Evolutionary conservation across 2,888 invertebrate genomes (phyloP).

Genomic region (Gastrophysa polygoni): DNA sequence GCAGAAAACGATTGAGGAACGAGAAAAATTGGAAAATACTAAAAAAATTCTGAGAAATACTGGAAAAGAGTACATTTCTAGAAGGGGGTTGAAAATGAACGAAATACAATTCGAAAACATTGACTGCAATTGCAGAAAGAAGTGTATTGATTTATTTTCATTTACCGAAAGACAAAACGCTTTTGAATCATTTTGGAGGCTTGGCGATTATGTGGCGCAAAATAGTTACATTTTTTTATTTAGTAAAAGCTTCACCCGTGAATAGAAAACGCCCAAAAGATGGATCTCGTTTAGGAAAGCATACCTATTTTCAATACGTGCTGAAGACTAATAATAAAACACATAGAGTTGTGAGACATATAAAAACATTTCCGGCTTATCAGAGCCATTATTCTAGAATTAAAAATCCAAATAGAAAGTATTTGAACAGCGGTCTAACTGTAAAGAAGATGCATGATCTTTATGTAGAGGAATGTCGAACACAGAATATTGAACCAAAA

Average conservation of each 20-base stretch:
- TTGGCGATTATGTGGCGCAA: constrained; percentile 34
- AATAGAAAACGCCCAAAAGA: constrained; percentile 37
- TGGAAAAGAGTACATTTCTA: constrained; percentile 8
- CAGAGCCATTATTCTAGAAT: constrained; percentile 41
- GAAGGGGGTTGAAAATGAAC: background rate
- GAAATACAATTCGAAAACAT: constrained; percentile 22
- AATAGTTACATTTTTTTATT: constrained; percentile 37
- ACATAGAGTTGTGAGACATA: constrained; percentile 35
- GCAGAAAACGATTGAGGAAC: constrained; percentile 1
- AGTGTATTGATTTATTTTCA: constrained; percentile 26
- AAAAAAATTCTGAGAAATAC: constrained; percentile 2
- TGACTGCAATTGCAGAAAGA: constrained; percentile 34
- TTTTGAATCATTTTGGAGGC: constrained; percentile 33
- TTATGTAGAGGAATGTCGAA: background rate
- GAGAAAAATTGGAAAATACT: constrained; percentile 6
- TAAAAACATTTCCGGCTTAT: constrained; percentile 40
- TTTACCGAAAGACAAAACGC: constrained; percentile 29
- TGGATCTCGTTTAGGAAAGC: constrained; percentile 29
- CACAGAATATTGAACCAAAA: background rate
- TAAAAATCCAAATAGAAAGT: constrained; percentile 38
- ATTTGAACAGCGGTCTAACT: constrained; percentile 31
- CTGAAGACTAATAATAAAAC: constrained; percentile 23
- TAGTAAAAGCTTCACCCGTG: constrained; percentile 30
- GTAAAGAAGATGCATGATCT: constrained; percentile 15
- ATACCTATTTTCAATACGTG: constrained; percentile 23